phyloP scores from a whole-genome alignment of 2,113 vertebrate genomes.

The Tretioscincus oriximinensis region DNA sequence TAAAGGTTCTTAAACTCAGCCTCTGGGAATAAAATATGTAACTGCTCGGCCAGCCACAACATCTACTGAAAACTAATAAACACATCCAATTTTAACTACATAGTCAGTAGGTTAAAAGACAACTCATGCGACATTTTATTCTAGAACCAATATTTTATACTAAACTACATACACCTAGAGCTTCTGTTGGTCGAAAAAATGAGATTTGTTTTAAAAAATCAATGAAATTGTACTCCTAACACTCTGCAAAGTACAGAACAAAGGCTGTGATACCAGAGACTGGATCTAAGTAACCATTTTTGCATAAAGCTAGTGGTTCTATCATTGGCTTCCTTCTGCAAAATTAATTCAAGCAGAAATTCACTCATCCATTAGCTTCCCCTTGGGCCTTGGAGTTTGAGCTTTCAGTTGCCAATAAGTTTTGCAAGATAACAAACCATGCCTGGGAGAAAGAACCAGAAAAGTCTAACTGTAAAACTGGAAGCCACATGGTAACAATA shows the following conservation, averaged over 20 bases:
- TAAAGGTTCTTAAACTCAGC: not conserved
- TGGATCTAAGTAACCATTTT: not conserved
- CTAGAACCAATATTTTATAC: too few species aligned
- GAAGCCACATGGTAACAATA: too few species aligned
- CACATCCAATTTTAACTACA: not conserved
- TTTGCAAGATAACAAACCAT: too few species aligned
- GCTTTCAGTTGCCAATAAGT: too few species aligned
- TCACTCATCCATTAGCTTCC: too few species aligned
- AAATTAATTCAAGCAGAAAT: not conserved
- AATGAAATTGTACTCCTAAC: not conserved
- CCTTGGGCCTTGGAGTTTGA: too few species aligned
- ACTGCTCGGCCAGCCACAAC: not conserved
- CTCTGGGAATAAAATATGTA: not conserved
- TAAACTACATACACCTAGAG: not conserved
- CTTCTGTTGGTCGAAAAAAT: not conserved
- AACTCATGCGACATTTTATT: not conserved
- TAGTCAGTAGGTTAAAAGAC: too few species aligned
- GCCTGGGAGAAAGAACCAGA: too few species aligned
- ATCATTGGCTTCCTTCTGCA: too few species aligned
- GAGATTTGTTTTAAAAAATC: not conserved
- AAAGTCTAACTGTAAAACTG: too few species aligned
- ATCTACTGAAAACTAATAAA: not conserved
- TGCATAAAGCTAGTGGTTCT: not conserved
- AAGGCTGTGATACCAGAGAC: too few species aligned
- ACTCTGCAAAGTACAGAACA: not conserved